Base-by-base conservation (phyloP, 30 jellyfish, hydroid and myxozoan genomes). In the Rhopilema esculentum region DNA sequence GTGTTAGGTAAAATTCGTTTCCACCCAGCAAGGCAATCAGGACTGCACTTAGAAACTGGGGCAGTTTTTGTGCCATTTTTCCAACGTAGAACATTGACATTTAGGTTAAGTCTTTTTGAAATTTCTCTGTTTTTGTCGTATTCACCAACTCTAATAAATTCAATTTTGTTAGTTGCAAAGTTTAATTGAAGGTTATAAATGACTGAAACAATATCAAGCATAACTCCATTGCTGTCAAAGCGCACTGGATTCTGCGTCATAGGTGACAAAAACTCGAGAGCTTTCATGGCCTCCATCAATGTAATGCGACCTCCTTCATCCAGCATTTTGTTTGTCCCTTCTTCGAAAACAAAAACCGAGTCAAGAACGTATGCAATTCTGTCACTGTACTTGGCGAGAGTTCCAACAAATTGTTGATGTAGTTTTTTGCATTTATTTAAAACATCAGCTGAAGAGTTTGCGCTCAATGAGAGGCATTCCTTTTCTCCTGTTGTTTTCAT, bases 1-100 rank as follows among this genome's bases (percentile, higher is more conserved):
- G 4, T 16, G 20, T 1, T 27, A 1, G 88, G 67, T n/a, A 73
- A 28, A 21, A 57, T 53, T 8, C 97, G 83, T 50, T 29, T 62
- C 69, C 83, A 73, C 0, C 99, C 99, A 18, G 82, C 85, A 0
- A 25, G 70, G 49, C 99, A 95, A 64, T 83, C 85, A 31, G 69
- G 86, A 51, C 93, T 85, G 83, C 99, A 95, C 40, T 75, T 49
- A 8, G 99, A 90, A 24, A 67, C 52, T 15, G 98, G 98, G 27
- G 57, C 89, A 19, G 79, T 27, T 21, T 67, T 66, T 22, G 89
- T 49, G 18, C 89, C 93, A 75, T 89, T 77, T 50, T 86, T 95
- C 99, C 99, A 95, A 9, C 91, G 64, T 30, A 95, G 23, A 2
- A 91, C 89, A 21, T 76, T 52, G 24, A 75, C 76, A 52, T 77